Percentiles rank a stretch among this genome's conserved stretches.
These are phyloP conservation scores for Galbula dea DNA, from an alignment of 2,113 vertebrate genomes.

Conservation along the genomic window DNA sequence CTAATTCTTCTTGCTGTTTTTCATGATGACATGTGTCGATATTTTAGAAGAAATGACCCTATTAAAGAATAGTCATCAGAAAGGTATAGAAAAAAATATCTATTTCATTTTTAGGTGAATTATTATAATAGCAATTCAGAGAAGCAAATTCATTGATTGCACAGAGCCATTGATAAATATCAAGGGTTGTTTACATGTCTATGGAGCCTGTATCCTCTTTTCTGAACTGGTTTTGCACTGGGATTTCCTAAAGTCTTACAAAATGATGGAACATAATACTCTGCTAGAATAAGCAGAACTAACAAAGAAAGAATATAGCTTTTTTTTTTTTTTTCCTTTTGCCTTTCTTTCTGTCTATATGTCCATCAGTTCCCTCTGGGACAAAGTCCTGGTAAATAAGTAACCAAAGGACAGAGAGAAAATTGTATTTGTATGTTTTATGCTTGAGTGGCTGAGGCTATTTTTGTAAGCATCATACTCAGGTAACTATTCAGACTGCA, in stretches of 20 bases:
- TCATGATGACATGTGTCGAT: neutral
- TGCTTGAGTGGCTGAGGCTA: neutral
- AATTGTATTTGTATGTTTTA: neutral
- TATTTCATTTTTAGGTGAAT: neutral
- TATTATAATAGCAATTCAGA: neutral
- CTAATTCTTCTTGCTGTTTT: neutral
- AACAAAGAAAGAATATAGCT: neutral
- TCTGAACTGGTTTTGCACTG: neutral
- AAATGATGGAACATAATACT: neutral
- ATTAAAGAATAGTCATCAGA: neutral
- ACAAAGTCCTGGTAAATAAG: too few relatives aligned
- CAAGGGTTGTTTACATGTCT: neutral
- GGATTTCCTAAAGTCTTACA: neutral
- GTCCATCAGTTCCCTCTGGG: too few relatives aligned
- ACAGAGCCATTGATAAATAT: neutral
- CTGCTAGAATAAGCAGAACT: neutral
- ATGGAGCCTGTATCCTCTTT: neutral
- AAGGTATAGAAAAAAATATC: neutral
- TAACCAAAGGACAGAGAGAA: neutral
- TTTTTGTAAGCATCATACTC: neutral
- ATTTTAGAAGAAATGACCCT: neutral
- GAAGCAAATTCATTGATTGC: neutral
- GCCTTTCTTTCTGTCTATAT: neutral
- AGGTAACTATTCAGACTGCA: neutral
- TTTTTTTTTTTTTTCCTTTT: neutral